Conservation (phyloP, 2,888 invertebrate genomes). For the Vanessa cardui region DNA sequence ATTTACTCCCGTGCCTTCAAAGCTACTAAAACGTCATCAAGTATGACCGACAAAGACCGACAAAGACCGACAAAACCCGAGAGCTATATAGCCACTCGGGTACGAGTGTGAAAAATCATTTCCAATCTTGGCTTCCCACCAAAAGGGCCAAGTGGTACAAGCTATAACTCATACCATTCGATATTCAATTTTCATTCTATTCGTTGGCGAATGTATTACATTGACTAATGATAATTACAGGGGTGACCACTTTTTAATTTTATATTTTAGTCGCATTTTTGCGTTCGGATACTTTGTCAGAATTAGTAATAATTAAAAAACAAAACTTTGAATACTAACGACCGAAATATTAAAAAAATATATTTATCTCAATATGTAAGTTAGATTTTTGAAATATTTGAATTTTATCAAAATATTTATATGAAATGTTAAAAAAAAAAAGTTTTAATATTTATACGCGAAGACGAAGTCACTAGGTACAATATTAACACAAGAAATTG, state of each 20-base stretch:
- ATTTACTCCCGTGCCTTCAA: background rate
- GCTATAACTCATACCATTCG: constrained; percentile 42
- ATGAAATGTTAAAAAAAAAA: no score
- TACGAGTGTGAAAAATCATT: constrained; percentile 36
- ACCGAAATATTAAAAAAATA: no score
- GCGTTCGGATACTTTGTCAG: no score
- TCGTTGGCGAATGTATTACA: constrained; percentile 40
- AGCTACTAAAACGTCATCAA: constrained; percentile 11
- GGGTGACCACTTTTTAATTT: constrained; percentile 25
- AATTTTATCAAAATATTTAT: no score
- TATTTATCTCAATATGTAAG: no score
- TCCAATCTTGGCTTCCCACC: constrained; percentile 36
- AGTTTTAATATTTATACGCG: no score
- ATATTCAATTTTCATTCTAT: constrained; percentile 42
- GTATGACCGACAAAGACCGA: constrained; percentile 17
- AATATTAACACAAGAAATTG: no score
- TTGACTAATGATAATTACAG: constrained; percentile 43
- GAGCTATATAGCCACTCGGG: constrained; percentile 33
- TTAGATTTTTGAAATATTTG: no score
- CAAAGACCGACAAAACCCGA: constrained; percentile 21
- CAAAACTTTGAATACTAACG: no score
- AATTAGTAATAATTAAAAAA: background rate
- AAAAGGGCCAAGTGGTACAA: constrained; percentile 35
- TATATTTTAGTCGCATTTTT: background rate
- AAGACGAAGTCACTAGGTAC: no score